Conservation (phyloP, 2,113 vertebrate species). For the Pardalotus punctatus region DNA sequence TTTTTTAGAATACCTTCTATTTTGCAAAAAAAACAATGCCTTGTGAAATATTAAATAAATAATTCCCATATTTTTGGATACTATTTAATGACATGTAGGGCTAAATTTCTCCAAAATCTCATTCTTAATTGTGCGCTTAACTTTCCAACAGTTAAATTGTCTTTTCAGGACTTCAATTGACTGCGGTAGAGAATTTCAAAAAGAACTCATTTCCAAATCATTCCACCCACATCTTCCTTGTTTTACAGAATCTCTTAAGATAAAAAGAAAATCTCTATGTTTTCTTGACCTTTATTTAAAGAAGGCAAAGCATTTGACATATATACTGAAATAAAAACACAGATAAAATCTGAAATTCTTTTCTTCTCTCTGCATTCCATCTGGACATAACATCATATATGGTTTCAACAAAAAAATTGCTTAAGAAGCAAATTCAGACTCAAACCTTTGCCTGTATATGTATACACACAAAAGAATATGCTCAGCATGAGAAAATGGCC, state of each 20-base stretch:
- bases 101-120: neutral
- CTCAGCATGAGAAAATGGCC: neutral
- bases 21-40: neutral
- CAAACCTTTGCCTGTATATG: neutral
- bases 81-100: neutral
- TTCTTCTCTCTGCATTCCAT: neutral
- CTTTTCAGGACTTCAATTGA: neutral
- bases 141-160: neutral
- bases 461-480: neutral
- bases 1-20: neutral
- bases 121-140: neutral
- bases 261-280: neutral
- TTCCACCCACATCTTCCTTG: neutral
- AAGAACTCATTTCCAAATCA: neutral
- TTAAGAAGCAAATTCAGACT: neutral
- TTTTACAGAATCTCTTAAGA: neutral
- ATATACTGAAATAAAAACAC: neutral
- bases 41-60: neutral
- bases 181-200: neutral
- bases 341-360: conserved; percentile 14
- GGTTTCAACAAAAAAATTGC: neutral
- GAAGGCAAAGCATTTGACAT: conserved; percentile 1
- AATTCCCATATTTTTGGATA: neutral
- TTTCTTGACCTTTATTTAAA: conserved; percentile 47
- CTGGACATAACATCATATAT: neutral